These are phyloP conservation scores for Melanophora roralis DNA, from an alignment of 2,888 invertebrate genomes.

Conservation along the genomic window DNA sequence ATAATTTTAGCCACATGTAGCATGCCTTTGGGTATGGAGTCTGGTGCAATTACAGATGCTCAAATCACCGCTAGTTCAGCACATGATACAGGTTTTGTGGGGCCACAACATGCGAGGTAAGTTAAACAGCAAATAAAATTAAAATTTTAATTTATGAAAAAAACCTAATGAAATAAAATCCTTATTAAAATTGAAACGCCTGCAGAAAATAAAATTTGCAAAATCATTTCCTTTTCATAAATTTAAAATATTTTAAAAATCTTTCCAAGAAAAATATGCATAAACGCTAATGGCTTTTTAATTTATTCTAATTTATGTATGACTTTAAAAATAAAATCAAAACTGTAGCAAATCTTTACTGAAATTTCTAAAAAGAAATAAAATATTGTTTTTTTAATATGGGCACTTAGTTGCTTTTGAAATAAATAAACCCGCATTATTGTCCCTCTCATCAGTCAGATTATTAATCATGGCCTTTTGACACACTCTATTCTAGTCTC, in stretches of 20 bases:
- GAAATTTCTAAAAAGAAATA: not conserved
- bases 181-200: not conserved
- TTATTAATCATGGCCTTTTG: constrained; percentile 19
- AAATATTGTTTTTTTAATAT: not conserved
- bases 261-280: not conserved
- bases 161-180: not conserved
- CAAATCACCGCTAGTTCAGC: constrained; percentile 89
- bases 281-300: not conserved
- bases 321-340: not conserved
- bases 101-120: constrained; percentile 90
- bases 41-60: constrained; percentile 85
- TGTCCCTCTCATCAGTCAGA: not conserved
- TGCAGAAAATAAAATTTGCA: not conserved
- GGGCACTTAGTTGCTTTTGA: constrained; percentile 10
- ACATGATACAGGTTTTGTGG: constrained; percentile 88
- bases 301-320: constrained; percentile 5
- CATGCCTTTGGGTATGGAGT: constrained; percentile 88
- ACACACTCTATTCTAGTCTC: not conserved
- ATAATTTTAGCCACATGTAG: constrained; percentile 82
- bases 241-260: not conserved
- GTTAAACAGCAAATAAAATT: constrained; percentile 58
- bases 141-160: constrained; percentile 2
- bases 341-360: not conserved
- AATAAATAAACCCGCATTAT: constrained; percentile 36
- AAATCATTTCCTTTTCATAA: not conserved